Conservation (phyloP, 2,113 vertebrate species). For the Manacus vitellinus region DNA sequence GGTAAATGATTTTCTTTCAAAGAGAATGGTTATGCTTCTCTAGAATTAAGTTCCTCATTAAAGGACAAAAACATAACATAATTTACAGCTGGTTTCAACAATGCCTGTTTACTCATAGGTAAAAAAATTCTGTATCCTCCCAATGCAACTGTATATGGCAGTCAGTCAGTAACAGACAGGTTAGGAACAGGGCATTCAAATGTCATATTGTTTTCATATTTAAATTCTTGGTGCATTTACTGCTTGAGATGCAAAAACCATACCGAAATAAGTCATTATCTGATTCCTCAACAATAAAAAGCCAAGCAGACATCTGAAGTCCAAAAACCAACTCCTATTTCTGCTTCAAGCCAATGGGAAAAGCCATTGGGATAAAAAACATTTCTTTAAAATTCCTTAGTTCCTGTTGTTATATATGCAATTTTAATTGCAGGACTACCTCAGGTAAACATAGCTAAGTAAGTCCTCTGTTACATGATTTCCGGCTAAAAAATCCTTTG, state of each 20-base stretch:
- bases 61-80: not conserved
- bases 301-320: not conserved
- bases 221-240: not conserved
- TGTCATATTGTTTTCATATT: not conserved
- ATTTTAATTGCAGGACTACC: slow-evolving; percentile 1
- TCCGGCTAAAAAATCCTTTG: slow-evolving; percentile 31
- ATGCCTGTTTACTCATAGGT: not conserved
- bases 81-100: not conserved
- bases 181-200: not conserved
- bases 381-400: not conserved
- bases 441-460: slow-evolving; percentile 22
- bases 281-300: not conserved
- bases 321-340: not conserved
- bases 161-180: not conserved
- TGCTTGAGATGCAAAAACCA: not conserved
- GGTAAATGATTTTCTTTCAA: not conserved
- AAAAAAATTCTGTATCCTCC: not conserved
- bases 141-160: not conserved
- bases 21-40: not conserved
- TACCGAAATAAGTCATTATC: not conserved
- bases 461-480: slow-evolving; percentile 9
- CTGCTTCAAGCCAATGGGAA: not conserved
- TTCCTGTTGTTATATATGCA: not conserved
- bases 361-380: not conserved
- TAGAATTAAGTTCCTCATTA: not conserved